Evolutionary conservation across 2,888 invertebrate species (phyloP), one percentile per base, ranked within the genome.

Genomic region (Nymphalis c-album): DNA sequence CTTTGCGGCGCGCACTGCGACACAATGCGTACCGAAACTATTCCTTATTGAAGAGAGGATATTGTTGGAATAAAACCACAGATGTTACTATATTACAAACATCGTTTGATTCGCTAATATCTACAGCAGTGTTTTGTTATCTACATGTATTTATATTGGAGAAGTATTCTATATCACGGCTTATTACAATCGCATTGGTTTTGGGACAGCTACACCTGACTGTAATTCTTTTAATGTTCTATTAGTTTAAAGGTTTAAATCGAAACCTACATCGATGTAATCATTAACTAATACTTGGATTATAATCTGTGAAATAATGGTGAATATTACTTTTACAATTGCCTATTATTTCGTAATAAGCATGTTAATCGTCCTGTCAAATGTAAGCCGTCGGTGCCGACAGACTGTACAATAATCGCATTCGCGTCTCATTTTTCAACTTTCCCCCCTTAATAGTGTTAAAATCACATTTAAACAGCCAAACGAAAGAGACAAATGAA

Each of bases 381-480:
- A 51, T 45, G 62, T 47, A 48, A 62, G 48, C 59, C 55, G 63
- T 57, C 17, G 31, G 61, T 40, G 31, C 31, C 47, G 60, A 45
- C 67, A 64, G 63, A 59, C 40, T 69, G 47, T 57, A 31, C 63
- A 57, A 50, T 69, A 77, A 77, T 77, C 75, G 73, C 76, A 79
- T 77, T 79, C 78, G 74, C 71, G 74, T 79, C 83, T 84, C 83
- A 82, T 85, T 85, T 85, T 85, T 81, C 80, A 79, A 69, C 68
- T 69, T 68, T 67, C 60, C 70, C 81, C 85, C 80, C 80, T 75
- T 78, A 83, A 85, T 80, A 82, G 79, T 82, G 82, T 83, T 83
- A 80, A 84, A 85, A 83, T 79, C 79, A 79, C 78, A 70, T 74
- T 71, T 71, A 71, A 71, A 71, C 70, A 66, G 40, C 65, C 65